Conservation (phyloP, 2,797 vertebrate species). For the Threskiornis aethiopicus region DNA sequence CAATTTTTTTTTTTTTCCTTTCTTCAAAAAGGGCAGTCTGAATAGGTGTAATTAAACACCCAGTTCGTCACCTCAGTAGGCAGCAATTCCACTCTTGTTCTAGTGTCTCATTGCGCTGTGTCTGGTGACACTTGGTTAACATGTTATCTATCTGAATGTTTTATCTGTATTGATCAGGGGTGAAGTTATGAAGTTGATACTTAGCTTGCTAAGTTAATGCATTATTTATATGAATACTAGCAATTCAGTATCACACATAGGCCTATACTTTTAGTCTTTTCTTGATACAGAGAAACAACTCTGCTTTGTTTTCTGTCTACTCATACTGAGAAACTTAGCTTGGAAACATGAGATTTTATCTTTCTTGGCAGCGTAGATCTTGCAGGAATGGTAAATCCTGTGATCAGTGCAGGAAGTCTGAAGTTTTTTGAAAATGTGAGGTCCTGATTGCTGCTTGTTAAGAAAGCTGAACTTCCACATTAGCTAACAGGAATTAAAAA, state of each 20-base stretch:
- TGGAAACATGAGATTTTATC: not conserved
- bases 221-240: not conserved
- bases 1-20: fast-evolving
- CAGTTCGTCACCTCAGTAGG: not conserved
- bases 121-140: not conserved
- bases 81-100: not conserved
- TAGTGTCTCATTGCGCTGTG: not conserved
- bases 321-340: not conserved
- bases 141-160: fast-evolving
- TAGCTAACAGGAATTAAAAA: not conserved
- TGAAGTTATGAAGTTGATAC: not conserved
- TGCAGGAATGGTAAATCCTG: not conserved
- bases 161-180: not conserved
- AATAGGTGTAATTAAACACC: not conserved
- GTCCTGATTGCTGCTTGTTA: not conserved
- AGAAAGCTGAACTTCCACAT: not conserved
- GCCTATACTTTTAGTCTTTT: not conserved
- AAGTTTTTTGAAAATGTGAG: not conserved
- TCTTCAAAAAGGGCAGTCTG: not conserved
- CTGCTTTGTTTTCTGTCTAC: not conserved
- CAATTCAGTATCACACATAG: not conserved
- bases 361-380: not conserved
- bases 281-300: not conserved
- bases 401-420: not conserved
- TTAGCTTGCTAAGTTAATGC: not conserved